Evolutionary conservation across 1,140 invertebrate genomes (phyloP), one percentile per base, ranked within the genome.

Genomic region (Drosophila virilis): DNA sequence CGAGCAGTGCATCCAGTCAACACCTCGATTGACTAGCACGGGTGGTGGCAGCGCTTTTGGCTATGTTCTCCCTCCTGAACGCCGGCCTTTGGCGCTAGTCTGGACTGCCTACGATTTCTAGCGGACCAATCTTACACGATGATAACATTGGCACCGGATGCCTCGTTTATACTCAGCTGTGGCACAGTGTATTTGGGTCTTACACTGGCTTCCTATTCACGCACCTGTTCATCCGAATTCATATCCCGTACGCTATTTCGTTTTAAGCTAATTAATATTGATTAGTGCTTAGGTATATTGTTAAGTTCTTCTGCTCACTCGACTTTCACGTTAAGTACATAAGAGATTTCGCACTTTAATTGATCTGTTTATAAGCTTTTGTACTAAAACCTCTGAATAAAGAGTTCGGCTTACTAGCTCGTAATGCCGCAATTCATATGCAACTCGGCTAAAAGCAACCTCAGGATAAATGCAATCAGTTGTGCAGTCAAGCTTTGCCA

Each of bases 181-280:
- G 45, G 40, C 38, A 37, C 13, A 43, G 42, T 43, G 42, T 43
- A 43, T 43, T 13, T 8, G n/a, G 17, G 37, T 55, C 37, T 8
- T 32, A 38, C 22, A 9, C 6, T 6, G 17, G 12, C 22, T 8
- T 28, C 35, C 13, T 28, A 43, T 7, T 64, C 46, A 50, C 6
- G 22, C 15, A 28, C 45, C 59, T 54, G 22, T 40, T 38, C 67
- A 69, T 70, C n/a, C 8, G 9, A 12, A 54, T 33, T 51, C 45
- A 37, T 55, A 35, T 62, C 60, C 50, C 9, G 22, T n/a, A 50
- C 33, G 35, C 45, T n/a, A 59, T 13, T 60, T 80, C 22, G 54
- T 65, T 68, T 54, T 84, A 84, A 78, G 81, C 65, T 85, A 80
- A 70, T 84, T 77, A 76, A 92, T 59, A 95, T 95, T 80, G 94